phyloP scores from a whole-genome alignment of 1,140 invertebrate genomes.

The Drosophila orena region DNA sequence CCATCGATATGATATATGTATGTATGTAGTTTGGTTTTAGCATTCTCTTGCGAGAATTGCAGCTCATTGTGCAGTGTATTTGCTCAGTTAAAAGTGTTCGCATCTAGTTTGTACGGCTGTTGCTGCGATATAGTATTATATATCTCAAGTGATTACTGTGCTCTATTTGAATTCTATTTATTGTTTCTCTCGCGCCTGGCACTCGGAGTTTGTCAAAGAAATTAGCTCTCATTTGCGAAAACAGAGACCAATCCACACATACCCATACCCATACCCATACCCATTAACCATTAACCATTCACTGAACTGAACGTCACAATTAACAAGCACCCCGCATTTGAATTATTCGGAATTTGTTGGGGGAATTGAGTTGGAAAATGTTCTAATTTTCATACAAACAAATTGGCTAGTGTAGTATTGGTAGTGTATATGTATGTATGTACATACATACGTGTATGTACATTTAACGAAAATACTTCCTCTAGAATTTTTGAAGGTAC shows the following conservation, averaged over 20 bases:
- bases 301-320: slow-evolving; percentile 27
- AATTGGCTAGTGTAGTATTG: neutral
- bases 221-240: slow-evolving; percentile 42
- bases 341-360: neutral
- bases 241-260: slow-evolving; percentile 10
- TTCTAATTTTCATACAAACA: neutral
- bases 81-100: slow-evolving; percentile 25
- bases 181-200: slow-evolving; percentile 37
- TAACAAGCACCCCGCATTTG: slow-evolving; percentile 9
- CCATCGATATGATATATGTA: slow-evolving; percentile 3
- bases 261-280: no score
- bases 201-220: slow-evolving; percentile 51
- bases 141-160: slow-evolving; percentile 11
- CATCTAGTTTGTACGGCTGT: slow-evolving; percentile 19
- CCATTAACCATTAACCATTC: no score
- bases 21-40: slow-evolving; percentile 46
- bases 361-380: neutral
- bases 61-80: slow-evolving; percentile 33
- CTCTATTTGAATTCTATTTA: slow-evolving; percentile 47
- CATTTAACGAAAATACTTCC: neutral
- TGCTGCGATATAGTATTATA: neutral
- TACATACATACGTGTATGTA: no score
- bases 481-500: neutral
- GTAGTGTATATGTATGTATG: neutral
- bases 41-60: slow-evolving; percentile 57